Conservation (phyloP, 2,797 vertebrate species). For the Thalassophryne amazonica region DNA sequence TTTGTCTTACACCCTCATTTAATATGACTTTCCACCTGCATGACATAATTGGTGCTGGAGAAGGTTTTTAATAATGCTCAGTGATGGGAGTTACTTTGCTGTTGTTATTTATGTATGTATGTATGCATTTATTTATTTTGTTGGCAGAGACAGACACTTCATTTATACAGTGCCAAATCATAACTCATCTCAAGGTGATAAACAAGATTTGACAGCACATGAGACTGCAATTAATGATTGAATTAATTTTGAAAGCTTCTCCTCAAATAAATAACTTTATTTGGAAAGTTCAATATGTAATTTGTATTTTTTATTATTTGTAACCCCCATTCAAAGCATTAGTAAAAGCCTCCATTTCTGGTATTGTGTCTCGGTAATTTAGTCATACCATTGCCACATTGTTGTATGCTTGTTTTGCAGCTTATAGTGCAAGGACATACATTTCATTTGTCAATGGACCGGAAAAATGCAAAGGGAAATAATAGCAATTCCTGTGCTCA, state of each 20-base stretch:
- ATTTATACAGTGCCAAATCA: too few relatives aligned
- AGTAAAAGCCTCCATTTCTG: constrained; percentile 53
- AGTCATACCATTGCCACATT: constrained; percentile 18
- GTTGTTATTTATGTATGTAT: too few relatives aligned
- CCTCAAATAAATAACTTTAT: too few relatives aligned
- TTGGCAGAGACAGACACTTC: not conserved
- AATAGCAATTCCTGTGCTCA: not conserved
- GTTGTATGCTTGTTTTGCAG: constrained; percentile 7
- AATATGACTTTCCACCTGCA: constrained; percentile 48
- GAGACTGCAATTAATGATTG: too few relatives aligned
- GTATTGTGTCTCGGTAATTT: constrained; percentile 9
- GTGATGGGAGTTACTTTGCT: constrained; percentile 17
- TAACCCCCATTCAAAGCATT: constrained; percentile 48
- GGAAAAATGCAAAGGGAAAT: too few relatives aligned
- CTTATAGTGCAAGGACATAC: not conserved
- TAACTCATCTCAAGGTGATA: too few relatives aligned
- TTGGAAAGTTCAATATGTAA: too few relatives aligned
- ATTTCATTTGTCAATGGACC: not conserved
- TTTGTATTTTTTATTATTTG: constrained; percentile 2
- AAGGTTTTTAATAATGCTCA: constrained; percentile 71
- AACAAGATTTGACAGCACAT: too few relatives aligned
- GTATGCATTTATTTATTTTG: too few relatives aligned
- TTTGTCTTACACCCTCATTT: constrained; percentile 61
- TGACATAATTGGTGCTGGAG: constrained; percentile 42
- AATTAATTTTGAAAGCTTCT: too few relatives aligned